Conservation (phyloP, 2,113 vertebrate genomes). For the Terrapene triunguis region DNA sequence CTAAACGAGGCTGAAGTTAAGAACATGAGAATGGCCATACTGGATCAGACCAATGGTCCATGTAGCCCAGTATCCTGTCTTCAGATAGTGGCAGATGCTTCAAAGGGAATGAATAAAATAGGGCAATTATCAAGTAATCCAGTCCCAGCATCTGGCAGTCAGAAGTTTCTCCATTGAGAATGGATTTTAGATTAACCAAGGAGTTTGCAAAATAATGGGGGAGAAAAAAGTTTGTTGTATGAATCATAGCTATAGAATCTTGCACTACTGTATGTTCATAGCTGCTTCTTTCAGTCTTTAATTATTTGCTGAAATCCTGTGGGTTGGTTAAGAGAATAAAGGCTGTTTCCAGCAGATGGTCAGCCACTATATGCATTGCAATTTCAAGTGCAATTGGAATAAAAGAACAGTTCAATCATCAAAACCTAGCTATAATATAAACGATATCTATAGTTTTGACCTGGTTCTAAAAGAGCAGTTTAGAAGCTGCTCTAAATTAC, state of each 20-base stretch:
- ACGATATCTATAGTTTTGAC: not conserved
- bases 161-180: conserved; percentile 33
- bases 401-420: conserved; percentile 50
- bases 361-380: not conserved
- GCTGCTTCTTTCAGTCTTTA: not conserved
- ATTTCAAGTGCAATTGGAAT: not conserved
- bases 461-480: not conserved
- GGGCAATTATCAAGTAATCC: no score
- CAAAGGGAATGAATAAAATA: no score
- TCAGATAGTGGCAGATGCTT: no score
- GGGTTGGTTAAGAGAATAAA: conserved; percentile 48
- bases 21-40: no score
- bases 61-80: no score
- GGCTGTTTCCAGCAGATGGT: conserved; percentile 31
- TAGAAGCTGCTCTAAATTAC: not conserved
- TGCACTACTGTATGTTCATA: not conserved
- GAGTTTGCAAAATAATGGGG: conserved; percentile 60
- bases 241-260: conserved; percentile 55
- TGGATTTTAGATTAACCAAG: conserved; percentile 48
- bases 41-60: no score
- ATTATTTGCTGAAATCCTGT: conserved; percentile 9
- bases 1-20: not conserved
- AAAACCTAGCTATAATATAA: not conserved
- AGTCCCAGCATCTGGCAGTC: no score
- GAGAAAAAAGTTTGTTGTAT: not conserved